phyloP scores from a whole-genome alignment of 2,797 vertebrate species.

The Australoheros facetus region DNA sequence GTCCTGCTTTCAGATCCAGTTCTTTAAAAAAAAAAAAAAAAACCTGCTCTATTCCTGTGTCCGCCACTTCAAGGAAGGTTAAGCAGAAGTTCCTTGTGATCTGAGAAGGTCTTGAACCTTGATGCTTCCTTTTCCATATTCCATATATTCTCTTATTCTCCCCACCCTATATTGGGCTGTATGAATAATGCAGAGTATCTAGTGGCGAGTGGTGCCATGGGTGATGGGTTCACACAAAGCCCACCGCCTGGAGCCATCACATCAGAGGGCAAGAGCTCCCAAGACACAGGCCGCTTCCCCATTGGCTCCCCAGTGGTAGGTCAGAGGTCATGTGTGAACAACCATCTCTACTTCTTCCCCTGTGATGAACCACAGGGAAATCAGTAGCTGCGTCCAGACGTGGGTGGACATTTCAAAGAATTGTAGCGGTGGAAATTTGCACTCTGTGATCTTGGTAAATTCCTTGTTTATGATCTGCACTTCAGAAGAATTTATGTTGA shows the following conservation, averaged over 20 bases:
- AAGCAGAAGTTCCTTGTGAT: conserved; percentile 85
- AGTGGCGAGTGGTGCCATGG: conserved; percentile 78
- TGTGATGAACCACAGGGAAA: conserved; percentile 76
- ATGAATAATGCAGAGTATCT: conserved; percentile 84
- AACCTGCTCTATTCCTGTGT: conserved; percentile 71
- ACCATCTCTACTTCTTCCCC: conserved; percentile 68
- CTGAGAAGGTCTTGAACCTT: conserved; percentile 83
- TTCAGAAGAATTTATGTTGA: conserved; percentile 41
- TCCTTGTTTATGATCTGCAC: conserved; percentile 46
- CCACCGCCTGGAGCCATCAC: conserved; percentile 83
- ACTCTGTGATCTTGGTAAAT: conserved; percentile 70
- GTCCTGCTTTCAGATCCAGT: conserved; percentile 73
- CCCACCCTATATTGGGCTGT: conserved; percentile 53
- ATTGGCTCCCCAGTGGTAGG: conserved; percentile 72
- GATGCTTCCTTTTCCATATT: conserved; percentile 71
- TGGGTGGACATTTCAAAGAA: conserved; percentile 78
- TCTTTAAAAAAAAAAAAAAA: conserved; percentile 63
- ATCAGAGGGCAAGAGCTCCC: conserved; percentile 80
- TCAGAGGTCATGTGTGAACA: conserved; percentile 78
- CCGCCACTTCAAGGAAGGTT: conserved; percentile 82
- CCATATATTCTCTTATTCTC: conserved; percentile 66
- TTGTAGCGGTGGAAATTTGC: conserved; percentile 72
- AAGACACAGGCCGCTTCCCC: conserved; percentile 63
- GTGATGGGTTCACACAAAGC: conserved; percentile 79
- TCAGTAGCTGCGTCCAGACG: conserved; percentile 64